Evolutionary conservation across 2,797 vertebrate species (phyloP).

Genomic region (Dendrocincla tyrannina): DNA sequence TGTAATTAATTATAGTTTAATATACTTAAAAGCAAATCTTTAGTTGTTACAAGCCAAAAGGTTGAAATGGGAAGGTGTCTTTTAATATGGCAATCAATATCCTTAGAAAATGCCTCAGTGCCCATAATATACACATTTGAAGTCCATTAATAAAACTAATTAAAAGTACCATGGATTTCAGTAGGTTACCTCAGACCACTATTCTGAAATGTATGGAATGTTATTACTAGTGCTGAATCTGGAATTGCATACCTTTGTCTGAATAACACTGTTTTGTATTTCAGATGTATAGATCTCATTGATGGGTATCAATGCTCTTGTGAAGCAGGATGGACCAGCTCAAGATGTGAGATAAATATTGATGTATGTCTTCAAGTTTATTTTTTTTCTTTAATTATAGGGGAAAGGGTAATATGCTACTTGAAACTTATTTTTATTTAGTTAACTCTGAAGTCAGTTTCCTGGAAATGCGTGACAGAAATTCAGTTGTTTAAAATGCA

Average conservation of each 20-base stretch:
- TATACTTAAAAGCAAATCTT: slow-evolving; percentile 55
- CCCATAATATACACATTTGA: background rate
- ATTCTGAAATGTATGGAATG: background rate
- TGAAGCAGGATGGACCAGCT: slow-evolving; percentile 80
- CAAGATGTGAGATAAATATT: slow-evolving; percentile 82
- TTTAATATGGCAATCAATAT: background rate
- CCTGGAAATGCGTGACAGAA: background rate
- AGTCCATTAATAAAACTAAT: background rate
- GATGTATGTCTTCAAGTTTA: slow-evolving; percentile 75
- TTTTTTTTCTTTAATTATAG: background rate
- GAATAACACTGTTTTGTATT: slow-evolving; percentile 43
- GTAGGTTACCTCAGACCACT: background rate
- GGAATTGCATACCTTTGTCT: background rate
- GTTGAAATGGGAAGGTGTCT: background rate
- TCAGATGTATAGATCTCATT: slow-evolving; percentile 81
- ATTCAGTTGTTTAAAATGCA: background rate
- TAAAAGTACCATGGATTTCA: background rate
- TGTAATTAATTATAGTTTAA: slow-evolving; percentile 72
- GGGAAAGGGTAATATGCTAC: background rate
- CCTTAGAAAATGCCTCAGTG: background rate
- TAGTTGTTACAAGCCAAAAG: slow-evolving; percentile 21
- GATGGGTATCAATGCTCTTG: slow-evolving; percentile 77
- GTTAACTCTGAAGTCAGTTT: background rate
- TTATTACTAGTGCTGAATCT: background rate
- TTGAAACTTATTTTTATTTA: background rate